Evolutionary conservation across 2,888 invertebrate species (phyloP).

Genomic region (Caradrina clavipalpis): DNA sequence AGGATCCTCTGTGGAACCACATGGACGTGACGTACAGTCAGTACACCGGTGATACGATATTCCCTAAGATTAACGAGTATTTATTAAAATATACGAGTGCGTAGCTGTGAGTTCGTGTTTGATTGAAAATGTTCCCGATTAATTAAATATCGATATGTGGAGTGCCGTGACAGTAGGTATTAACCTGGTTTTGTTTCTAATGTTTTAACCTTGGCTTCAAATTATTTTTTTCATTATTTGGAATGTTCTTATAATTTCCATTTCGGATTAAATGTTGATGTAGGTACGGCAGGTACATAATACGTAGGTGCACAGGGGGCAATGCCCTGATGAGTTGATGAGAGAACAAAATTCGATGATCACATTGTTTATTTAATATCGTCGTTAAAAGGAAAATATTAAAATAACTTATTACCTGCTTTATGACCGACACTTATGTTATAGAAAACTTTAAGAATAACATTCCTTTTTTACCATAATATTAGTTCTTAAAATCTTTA

Average conservation of each 20-base stretch:
- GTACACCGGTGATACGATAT: constrained; percentile 53
- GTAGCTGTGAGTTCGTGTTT: constrained; percentile 24
- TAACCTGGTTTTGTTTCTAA: constrained; percentile 35
- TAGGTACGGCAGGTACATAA: neutral
- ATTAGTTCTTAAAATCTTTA: neutral
- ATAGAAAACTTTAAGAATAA: neutral
- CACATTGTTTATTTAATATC: neutral
- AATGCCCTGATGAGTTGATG: neutral
- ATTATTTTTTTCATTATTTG: constrained; percentile 10
- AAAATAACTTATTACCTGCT: neutral
- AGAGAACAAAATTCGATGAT: neutral
- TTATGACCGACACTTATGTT: neutral
- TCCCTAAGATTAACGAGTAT: constrained; percentile 86
- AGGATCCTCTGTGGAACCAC: constrained; percentile 83
- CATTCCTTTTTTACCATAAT: neutral
- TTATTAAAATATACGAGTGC: constrained; percentile 63
- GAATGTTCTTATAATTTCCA: constrained; percentile 4
- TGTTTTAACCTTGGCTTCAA: constrained; percentile 23
- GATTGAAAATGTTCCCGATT: constrained; percentile 27
- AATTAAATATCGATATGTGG: constrained; percentile 33
- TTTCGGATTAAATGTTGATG: neutral
- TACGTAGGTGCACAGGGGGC: neutral
- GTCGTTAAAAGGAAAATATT: neutral
- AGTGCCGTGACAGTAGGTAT: constrained; percentile 26
- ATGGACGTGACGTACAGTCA: constrained; percentile 75